Evolutionary conservation across 2,888 invertebrate genomes (phyloP), one percentile per base, ranked within the genome.

Genomic region (Folsomia manolachei): DNA sequence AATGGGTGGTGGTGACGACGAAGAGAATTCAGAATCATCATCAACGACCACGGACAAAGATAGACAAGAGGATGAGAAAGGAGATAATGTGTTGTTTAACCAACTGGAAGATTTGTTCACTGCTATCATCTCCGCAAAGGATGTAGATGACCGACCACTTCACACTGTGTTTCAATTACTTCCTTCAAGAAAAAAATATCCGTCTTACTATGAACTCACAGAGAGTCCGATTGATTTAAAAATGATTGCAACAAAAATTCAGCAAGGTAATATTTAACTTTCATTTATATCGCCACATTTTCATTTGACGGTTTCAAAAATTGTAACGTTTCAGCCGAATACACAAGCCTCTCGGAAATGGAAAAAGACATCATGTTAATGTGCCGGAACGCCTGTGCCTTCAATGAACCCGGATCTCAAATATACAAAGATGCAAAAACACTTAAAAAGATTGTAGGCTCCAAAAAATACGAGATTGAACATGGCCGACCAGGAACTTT

Each of bases 401-500:
- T 96, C 83, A 98, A 98, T 83, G 97, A 97, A 82, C 95, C 98
- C 0, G 95, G 95, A 1, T 97, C 97, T 18, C 91, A 92, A 83
- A 97, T 98, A 81, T 97, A 96, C 83, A 96, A 95, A 84, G 95
- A 97, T 84, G 96, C 97, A 0, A 94, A 94, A 82, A 87, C 90
- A 25, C 85, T 98, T 70, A 92, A 93, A 82, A 94, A 92, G 87
- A 89, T 93, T 77, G 86, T 88, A 67, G 83, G 83, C 11, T 83
- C 83, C 4, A 86, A 85, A 72, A 90, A 90, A 79, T 85, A 88
- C 71, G 93, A 93, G 82, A 86, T 93, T 14, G 92, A 92, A 76
- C 89, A 89, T 81, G 89, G 90, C 0, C 88, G 89, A 78, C 66
- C 64, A 27, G 70, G 63, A 9, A 73, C 75, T 19, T 71, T 71